Evolutionary conservation across 2,797 vertebrate species (phyloP), one percentile per base, ranked within the genome.

Genomic region (Euthynnus affinis): DNA sequence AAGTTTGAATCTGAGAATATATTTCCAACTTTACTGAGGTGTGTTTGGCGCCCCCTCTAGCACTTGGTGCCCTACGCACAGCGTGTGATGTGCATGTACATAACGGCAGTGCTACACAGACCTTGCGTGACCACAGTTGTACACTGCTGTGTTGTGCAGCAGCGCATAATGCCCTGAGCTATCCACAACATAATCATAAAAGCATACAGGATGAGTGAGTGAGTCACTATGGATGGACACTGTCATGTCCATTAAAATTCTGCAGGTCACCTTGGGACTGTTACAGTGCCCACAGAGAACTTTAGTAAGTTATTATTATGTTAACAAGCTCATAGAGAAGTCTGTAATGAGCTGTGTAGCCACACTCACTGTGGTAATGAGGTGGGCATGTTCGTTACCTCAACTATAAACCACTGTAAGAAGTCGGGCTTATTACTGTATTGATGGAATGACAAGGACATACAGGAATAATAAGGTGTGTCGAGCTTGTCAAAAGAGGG

Each of bases 261-360:
- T 27, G 12, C 53, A 56, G 69, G 72, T 88, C 78, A 85, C 82
- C 81, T 80, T 78, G 59, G 71, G 68, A 78, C 64, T 49, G 71
- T 77, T 55, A 71, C 66, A 42, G 55, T 48, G 55, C 61, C 66
- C 34, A 68, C 42, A 40, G 51, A 78, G 62, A 70, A 60, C 22
- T 18, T 51, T 1, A n/a, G 51, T 14, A 65, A 70, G 78, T 61
- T 75, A 48, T 73, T 78, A 53, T 56, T 70, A 60, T 49, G 76
- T 65, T 71, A 87, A 86, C 72, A 74, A 81, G 66, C 68, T 74
- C 68, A 76, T 25, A 66, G 74, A 80, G 62, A 34, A 32, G 51
- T 25, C 67, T 34, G 65, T 83, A 86, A 88, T 87, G 84, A 89
- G 84, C 82, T 65, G 58, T 14, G 59, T 58, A 71, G 78, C 71